Base-by-base conservation (phyloP, 2,888 invertebrate genomes). In the Plusia festucae region DNA sequence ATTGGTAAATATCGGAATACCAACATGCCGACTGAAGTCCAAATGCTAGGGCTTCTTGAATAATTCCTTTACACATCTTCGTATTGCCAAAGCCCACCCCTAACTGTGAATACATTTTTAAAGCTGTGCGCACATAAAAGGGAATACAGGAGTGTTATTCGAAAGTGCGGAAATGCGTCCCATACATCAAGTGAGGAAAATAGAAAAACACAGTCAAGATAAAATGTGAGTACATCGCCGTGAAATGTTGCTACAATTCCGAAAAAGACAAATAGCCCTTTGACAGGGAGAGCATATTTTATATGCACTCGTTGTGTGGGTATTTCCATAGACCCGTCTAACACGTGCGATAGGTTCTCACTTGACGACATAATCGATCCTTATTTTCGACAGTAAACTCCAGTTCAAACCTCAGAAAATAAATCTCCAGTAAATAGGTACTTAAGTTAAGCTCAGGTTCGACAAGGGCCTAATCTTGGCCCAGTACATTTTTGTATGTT, bases 121-220 rank as follows among this genome's bases (percentile, higher is more conserved):
- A 93, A 93, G 88, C 89, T 83, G 79, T 84, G 85, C 87, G 85
- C 87, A 91, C 90, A 91, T 93, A 92, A 94, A 94, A 93, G 92
- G 88, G 93, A 93, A 93, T 93, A 91, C 89, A 85, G 80, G 85
- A 93, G 90, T 87, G 89, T 89, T 90, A 91, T 92, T 90, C 91
- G 91, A 91, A 93, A 93, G 92, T 93, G 90, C 91, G 93, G 94
- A 94, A 93, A 93, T 92, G 91, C 92, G 92, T 92, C 92, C 90
- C 92, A 94, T 94, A 93, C 89, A 93, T 94, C 93, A 93, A 91
- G 91, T 82, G 90, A 88, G 88, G 82, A 88, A 92, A 93, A 93
- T 92, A 93, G 93, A 94, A 93, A 93, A 93, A 93, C 89, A 91
- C 87, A 88, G 88, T 86, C 81, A 84, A 86, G 88, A 91, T 91